Conservation (phyloP, 2,113 vertebrate genomes). For the Syngnathus floridae region DNA sequence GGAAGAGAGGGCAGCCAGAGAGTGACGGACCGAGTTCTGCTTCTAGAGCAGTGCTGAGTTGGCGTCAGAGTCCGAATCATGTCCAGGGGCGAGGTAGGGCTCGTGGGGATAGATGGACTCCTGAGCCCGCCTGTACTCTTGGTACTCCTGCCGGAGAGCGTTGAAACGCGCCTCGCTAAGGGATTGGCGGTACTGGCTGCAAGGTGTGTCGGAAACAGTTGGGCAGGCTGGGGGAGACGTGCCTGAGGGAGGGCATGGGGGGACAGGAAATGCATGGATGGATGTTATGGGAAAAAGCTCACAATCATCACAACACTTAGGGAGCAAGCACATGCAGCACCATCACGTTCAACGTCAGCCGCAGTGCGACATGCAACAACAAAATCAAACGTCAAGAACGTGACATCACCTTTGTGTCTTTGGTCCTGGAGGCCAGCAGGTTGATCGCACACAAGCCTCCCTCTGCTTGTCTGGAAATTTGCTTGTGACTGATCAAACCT, state of each 20-base stretch:
- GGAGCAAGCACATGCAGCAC: conserved; percentile 42
- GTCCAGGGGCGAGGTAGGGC: conserved; percentile 40
- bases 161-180: conserved; percentile 73
- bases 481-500: conserved; percentile 46
- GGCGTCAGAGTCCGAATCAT: conserved; percentile 63
- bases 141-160: conserved; percentile 72
- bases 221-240: conserved; percentile 50
- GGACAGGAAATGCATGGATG: conserved; percentile 56
- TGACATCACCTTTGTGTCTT: conserved; percentile 58
- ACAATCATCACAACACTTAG: conserved; percentile 45
- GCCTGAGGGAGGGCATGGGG: conserved; percentile 48
- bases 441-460: conserved; percentile 39
- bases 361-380: conserved; percentile 30
- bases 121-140: conserved; percentile 64
- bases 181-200: conserved; percentile 50
- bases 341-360: conserved; percentile 23
- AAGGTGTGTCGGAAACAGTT: conserved; percentile 49
- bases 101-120: conserved; percentile 49
- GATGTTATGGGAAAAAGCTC: conserved; percentile 42
- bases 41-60: conserved; percentile 69
- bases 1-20: conserved; percentile 28
- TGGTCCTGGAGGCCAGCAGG: conserved; percentile 61
- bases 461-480: conserved; percentile 31
- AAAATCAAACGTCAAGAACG: not conserved
- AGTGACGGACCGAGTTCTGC: conserved; percentile 53